A percentile compares a stretch with the other conserved stretches of the same genome.
Evolutionary conservation across 2,888 invertebrate species (phyloP).

Genomic region (Uropetala carovei): DNA sequence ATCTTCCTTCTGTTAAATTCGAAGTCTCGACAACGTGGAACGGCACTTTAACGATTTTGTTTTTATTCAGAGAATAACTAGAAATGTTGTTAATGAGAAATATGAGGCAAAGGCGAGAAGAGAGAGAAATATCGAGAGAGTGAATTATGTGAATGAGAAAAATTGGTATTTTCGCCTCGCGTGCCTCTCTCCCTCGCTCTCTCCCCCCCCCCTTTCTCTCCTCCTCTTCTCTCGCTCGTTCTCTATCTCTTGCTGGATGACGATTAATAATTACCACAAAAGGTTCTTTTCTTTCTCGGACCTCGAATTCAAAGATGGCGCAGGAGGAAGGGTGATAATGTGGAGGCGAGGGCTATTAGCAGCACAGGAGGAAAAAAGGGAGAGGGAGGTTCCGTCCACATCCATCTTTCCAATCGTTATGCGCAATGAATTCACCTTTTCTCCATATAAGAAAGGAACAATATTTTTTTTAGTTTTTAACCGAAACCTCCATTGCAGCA

Average conservation of each 20-base stretch:
- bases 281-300: neutral
- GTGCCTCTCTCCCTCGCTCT: neutral
- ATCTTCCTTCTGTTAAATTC: too few species aligned
- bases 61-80: too few species aligned
- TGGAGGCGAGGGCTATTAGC: neutral
- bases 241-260: neutral
- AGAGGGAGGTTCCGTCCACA: neutral
- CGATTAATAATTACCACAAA: conserved; percentile 6
- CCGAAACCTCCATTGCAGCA: neutral
- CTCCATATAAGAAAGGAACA: neutral
- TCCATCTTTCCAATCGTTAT: neutral
- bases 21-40: too few species aligned
- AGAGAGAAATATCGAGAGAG: neutral
- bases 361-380: too few species aligned
- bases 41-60: too few species aligned
- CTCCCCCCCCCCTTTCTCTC: neutral
- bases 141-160: neutral
- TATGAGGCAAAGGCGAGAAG: neutral
- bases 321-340: neutral
- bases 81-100: neutral
- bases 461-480: neutral
- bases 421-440: neutral
- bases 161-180: neutral
- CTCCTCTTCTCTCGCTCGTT: neutral
- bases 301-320: neutral